Evolutionary conservation across 2,113 vertebrate genomes (phyloP), one percentile per base, ranked within the genome.

Genomic region (Micromys minutus): DNA sequence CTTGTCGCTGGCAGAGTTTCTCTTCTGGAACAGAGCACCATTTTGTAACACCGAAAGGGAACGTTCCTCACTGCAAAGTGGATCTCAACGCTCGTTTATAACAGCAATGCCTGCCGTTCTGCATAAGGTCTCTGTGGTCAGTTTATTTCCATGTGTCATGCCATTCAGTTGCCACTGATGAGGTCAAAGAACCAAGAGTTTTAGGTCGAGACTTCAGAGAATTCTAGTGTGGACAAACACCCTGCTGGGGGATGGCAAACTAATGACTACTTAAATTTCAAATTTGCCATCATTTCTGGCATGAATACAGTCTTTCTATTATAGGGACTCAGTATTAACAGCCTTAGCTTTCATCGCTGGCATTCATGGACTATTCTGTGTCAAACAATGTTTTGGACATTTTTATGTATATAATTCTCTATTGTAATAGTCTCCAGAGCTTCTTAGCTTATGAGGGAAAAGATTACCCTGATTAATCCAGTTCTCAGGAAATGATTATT

Each of bases 141-240:
- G 34, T 94, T 96, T 80, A 94, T 90, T 97, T 96, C 81, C 63
- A 83, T 81, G 22, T 92, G 80, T 95, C 94, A 63, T 91, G 91
- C 88, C 52, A 21, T 21, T 81, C 89, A 90, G 77, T 96, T 92
- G 67, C n/a, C 55, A 87, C 90, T 69, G 96, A 94, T 59, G 91
- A 89, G 52, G 92, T 61, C 93, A 67, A 39, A 92, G 69, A 93
- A 77, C 61, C 29, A 81, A 85, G 87, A 2, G 1, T 95, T 91
- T 31, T 31, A 71, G 42, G 94, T 52, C 94, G 72, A 97, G 36
- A 74, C 81, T 61, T 9, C 2, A 81, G 74, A 93, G 75, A 93
- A 94, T 91, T 96, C 91, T 91, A 91, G 96, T 93, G 9, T 36
- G 92, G 95, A 88, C 87, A 95, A 95, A 94, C 61, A 67, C 52